Percentiles rank a stretch among this genome's conserved stretches.
Evolutionary conservation across 35 echinoderm and acorn worm genomes (phyloP).

Genomic region (Lytechinus pictus): DNA sequence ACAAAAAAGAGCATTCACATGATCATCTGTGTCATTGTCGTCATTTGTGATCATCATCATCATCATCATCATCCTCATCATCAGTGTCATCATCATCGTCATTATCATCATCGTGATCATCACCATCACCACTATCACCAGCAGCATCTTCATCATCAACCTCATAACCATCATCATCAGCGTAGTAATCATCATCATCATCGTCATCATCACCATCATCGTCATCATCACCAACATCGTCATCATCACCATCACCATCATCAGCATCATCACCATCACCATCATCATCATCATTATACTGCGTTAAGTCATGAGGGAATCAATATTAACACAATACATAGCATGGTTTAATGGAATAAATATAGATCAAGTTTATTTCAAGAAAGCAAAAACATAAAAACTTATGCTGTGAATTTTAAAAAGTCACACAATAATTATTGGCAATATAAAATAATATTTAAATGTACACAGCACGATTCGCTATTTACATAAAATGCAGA

Average conservation of each 20-base stretch:
- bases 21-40: too few relatives aligned
- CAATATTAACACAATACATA: not conserved
- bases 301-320: too few relatives aligned
- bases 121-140: not conserved
- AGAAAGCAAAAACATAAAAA: not conserved
- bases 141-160: not conserved
- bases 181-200: not conserved
- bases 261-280: too few relatives aligned
- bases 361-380: conserved; percentile 20
- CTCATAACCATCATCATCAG: not conserved
- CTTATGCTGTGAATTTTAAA: not conserved
- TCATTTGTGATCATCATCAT: too few relatives aligned
- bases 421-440: not conserved
- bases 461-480: conserved; percentile 9
- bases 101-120: not conserved
- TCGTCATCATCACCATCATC: not conserved
- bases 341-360: not conserved
- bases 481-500: not conserved
- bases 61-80: too few relatives aligned
- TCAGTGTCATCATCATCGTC: not conserved
- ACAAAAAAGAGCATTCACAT: too few relatives aligned
- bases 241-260: not conserved
- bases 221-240: not conserved
- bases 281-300: too few relatives aligned
- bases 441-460: conserved; percentile 6